Conservation (phyloP, 2,888 invertebrate species). For the Drosophila paranaensis region DNA sequence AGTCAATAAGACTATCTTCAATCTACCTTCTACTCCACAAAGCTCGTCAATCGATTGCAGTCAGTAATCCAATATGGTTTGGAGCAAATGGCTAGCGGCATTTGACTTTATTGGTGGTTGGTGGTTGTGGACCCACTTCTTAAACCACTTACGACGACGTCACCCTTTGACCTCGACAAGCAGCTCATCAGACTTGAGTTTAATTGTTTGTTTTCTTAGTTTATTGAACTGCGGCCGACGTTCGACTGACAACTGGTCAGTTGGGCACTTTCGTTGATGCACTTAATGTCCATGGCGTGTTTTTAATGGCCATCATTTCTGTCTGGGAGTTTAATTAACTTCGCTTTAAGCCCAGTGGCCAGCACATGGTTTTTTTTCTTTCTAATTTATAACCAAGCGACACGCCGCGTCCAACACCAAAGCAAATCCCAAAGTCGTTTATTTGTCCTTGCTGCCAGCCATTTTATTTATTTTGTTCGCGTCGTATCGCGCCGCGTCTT, state of each 20-base stretch:
- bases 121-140: background rate
- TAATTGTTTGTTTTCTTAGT: slow-evolving; percentile 74
- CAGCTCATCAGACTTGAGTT: slow-evolving; percentile 52
- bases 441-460: slow-evolving; percentile 53
- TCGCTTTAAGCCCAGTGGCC: slow-evolving; percentile 57
- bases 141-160: background rate
- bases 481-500: slow-evolving; percentile 41
- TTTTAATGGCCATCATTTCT: slow-evolving; percentile 64
- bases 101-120: slow-evolving; percentile 44
- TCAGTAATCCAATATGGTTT: slow-evolving; percentile 10
- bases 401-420: slow-evolving; percentile 31
- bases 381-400: slow-evolving; percentile 59
- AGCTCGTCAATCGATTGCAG: slow-evolving; percentile 23
- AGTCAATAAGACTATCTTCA: background rate
- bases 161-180: slow-evolving; percentile 49
- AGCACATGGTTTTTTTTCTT: slow-evolving; percentile 45
- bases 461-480: slow-evolving; percentile 64
- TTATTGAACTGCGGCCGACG: slow-evolving; percentile 58
- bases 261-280: slow-evolving; percentile 56
- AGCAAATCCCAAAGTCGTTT: slow-evolving; percentile 68
- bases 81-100: slow-evolving; percentile 19
- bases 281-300: slow-evolving; percentile 73
- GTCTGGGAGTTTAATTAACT: slow-evolving; percentile 67
- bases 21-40: background rate
- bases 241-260: slow-evolving; percentile 28